Percentiles rank a stretch among this genome's conserved stretches.
Conservation (phyloP, 2,888 invertebrate species). For the Thera obeliscata region DNA sequence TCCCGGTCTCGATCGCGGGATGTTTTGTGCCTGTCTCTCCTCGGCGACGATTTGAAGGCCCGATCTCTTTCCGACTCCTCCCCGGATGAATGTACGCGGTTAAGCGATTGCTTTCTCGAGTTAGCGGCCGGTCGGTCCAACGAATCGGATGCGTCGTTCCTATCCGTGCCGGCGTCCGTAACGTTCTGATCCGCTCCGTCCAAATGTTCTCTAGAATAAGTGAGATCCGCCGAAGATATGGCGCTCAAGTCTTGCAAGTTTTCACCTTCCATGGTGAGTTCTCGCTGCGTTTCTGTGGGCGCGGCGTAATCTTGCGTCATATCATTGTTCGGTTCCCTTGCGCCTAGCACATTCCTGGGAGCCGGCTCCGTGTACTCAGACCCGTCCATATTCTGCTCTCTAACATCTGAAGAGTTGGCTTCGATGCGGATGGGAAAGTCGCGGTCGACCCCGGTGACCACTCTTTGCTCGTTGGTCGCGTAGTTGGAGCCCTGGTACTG, state of each 20-base stretch:
- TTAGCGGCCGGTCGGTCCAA: slow-evolving; percentile 63
- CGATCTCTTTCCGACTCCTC: slow-evolving; percentile 77
- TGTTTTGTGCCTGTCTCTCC: slow-evolving; percentile 67
- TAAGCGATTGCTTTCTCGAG: slow-evolving; percentile 49
- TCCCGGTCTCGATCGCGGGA: slow-evolving; percentile 59
- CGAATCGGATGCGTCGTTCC: slow-evolving; percentile 62
- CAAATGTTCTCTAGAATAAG: slow-evolving; percentile 76
- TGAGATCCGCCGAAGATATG: slow-evolving; percentile 64
- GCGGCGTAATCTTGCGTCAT: slow-evolving; percentile 71
- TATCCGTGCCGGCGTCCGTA: slow-evolving; percentile 55
- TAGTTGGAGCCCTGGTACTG: slow-evolving; percentile 68
- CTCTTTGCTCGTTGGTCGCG: slow-evolving; percentile 75
- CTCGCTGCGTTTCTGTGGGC: slow-evolving; percentile 75
- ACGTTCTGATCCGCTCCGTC: slow-evolving; percentile 74
- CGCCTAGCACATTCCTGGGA: slow-evolving; percentile 50
- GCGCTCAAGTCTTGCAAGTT: slow-evolving; percentile 79
- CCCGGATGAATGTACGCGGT: slow-evolving; percentile 68
- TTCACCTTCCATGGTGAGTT: slow-evolving; percentile 85
- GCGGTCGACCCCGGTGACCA: slow-evolving; percentile 84
- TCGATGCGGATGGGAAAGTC: slow-evolving; percentile 60
- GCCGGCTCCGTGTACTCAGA: slow-evolving; percentile 72
- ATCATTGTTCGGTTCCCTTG: slow-evolving; percentile 53
- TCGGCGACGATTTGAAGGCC: slow-evolving; percentile 66
- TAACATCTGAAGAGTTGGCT: slow-evolving; percentile 62
- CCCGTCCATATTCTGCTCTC: slow-evolving; percentile 77